Percentiles rank a stretch among this genome's conserved stretches.
phyloP scores from a whole-genome alignment of 2,888 invertebrate species.

The Deilephila porcellus region DNA sequence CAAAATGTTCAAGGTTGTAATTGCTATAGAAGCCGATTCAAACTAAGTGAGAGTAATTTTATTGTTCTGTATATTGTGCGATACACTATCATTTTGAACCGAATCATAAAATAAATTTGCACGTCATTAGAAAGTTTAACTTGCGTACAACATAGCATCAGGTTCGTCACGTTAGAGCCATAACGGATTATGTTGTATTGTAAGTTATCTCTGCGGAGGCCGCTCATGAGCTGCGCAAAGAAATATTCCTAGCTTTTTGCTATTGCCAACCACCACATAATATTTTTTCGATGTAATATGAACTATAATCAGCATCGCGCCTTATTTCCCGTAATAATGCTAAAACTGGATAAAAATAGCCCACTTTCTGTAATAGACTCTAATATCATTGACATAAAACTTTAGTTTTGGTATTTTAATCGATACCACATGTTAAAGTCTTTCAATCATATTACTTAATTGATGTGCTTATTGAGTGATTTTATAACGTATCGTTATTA shows the following conservation, averaged over 20 bases:
- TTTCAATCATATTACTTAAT: neutral
- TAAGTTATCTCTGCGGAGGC: conserved; percentile 10
- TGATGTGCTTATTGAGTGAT: no score
- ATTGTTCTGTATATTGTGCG: neutral
- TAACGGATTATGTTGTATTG: conserved; percentile 17
- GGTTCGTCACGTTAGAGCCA: conserved; percentile 15
- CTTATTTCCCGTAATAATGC: neutral
- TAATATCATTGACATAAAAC: neutral
- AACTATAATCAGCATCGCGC: no score
- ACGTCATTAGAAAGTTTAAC: conserved; percentile 22
- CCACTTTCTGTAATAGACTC: neutral
- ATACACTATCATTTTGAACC: neutral
- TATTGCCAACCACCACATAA: no score
- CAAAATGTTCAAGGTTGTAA: neutral
- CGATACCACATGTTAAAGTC: neutral
- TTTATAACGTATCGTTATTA: no score
- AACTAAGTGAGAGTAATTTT: neutral
- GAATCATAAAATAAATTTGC: conserved; percentile 11
- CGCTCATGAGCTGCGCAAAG: conserved; percentile 2
- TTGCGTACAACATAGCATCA: conserved; percentile 5
- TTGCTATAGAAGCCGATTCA: neutral
- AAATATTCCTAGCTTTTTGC: neutral
- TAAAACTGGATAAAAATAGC: neutral
- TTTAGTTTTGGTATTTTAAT: conserved; percentile 1
- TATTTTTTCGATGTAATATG: no score